Evolutionary conservation across 2,797 vertebrate species (phyloP).

Genomic region (Xenops minutus): DNA sequence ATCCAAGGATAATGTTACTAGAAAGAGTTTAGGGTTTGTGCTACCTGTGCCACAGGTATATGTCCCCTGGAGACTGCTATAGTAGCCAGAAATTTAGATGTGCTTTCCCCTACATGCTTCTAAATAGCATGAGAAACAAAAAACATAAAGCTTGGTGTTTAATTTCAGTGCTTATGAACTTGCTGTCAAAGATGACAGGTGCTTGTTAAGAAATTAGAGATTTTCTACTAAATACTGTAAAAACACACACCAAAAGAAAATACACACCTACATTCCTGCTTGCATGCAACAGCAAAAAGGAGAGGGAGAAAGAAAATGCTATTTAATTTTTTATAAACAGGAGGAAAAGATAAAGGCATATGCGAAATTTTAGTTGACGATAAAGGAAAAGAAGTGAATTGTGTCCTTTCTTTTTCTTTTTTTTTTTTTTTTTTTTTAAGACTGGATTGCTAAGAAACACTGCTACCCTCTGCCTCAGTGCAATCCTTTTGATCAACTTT

Average conservation of each 20-base stretch:
- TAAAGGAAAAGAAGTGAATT: not conserved
- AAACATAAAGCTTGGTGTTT: not conserved
- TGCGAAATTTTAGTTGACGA: not conserved
- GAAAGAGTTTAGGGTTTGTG: not conserved
- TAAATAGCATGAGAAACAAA: not conserved
- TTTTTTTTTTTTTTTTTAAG: not conserved
- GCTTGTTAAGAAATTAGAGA: not conserved
- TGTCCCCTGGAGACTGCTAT: not conserved
- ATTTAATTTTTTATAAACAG: not conserved
- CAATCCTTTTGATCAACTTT: not conserved
- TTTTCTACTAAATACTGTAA: not conserved
- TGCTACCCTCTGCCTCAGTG: not conserved
- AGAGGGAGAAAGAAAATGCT: not conserved
- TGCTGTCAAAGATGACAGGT: not conserved
- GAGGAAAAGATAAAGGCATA: not conserved
- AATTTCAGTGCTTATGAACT: not conserved
- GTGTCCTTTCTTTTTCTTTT: not conserved
- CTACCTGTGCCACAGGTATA: not conserved
- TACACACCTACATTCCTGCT: not conserved
- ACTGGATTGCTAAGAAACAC: not conserved
- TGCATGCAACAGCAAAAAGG: not conserved
- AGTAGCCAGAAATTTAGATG: not conserved
- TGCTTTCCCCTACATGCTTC: not conserved
- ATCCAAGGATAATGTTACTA: not conserved
- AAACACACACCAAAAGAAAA: not conserved